Evolutionary conservation across 2,888 invertebrate genomes (phyloP).

Genomic region (Mystacides longicornis): DNA sequence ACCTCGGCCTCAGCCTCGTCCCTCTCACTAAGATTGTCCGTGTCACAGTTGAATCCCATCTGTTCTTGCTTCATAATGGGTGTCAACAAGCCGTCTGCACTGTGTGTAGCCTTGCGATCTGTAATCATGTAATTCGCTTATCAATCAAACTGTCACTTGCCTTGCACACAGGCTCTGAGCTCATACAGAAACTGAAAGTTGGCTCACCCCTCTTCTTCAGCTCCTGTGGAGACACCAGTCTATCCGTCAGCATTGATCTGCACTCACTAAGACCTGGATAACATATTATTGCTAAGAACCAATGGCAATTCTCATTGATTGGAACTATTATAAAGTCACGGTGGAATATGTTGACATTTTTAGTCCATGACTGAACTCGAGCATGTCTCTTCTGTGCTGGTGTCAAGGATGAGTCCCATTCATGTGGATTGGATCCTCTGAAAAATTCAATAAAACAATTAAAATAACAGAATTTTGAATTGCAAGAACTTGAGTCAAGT

Average conservation of each 20-base stretch:
- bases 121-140: conserved; percentile 24
- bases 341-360: conserved; percentile 90
- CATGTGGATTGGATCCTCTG: conserved; percentile 51
- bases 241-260: conserved; percentile 59
- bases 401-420: conserved; percentile 58
- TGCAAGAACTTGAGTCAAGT: too few relatives aligned
- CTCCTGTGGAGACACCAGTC: conserved; percentile 47
- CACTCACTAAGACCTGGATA: conserved; percentile 77
- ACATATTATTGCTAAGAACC: conserved; percentile 96
- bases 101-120: conserved; percentile 53
- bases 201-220: conserved; percentile 47
- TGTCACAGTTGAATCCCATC: conserved; percentile 56
- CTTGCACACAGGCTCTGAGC: too few relatives aligned
- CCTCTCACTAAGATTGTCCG: conserved; percentile 64
- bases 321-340: conserved; percentile 97
- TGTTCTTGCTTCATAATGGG: conserved; percentile 46
- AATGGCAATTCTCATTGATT: conserved; percentile 96
- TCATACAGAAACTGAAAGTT: too few relatives aligned
- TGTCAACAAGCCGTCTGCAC: conserved; percentile 60
- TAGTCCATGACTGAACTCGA: conserved; percentile 93
- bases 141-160: too few relatives aligned
- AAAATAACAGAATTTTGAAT: too few relatives aligned
- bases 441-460: not conserved
- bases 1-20: conserved; percentile 75
- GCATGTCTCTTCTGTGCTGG: conserved; percentile 81